Evolutionary conservation across 2,113 vertebrate species (phyloP).

Genomic region (Albula glossodonta): DNA sequence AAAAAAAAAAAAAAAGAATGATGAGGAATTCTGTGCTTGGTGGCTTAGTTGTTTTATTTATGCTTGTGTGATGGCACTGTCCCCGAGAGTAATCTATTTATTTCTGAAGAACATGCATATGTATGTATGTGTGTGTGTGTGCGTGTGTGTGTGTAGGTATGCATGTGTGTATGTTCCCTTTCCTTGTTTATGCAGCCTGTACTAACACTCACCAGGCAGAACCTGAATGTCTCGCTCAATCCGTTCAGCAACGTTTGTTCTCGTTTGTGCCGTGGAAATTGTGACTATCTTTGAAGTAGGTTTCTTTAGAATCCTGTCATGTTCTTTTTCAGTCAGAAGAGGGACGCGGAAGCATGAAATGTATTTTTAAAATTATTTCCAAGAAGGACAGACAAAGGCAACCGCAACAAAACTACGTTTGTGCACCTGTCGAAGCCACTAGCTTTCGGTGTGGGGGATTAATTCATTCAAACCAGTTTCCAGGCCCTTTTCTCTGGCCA

Average conservation of each 20-base stretch:
- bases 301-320: constrained; percentile 24
- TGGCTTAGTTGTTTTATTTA: constrained; percentile 29
- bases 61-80: constrained; percentile 46
- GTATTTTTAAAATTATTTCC: background rate
- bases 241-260: constrained; percentile 61
- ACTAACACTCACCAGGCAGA: constrained; percentile 63
- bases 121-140: constrained; percentile 38
- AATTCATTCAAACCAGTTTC: background rate
- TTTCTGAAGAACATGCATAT: background rate
- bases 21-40: constrained; percentile 31
- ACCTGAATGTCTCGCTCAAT: constrained; percentile 65
- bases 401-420: background rate
- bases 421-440: background rate
- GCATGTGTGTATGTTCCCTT: background rate
- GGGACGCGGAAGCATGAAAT: background rate
- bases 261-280: constrained; percentile 29
- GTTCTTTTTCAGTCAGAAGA: background rate
- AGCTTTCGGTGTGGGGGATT: background rate
- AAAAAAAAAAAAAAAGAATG: constrained; percentile 37
- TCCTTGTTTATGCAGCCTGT: constrained; percentile 42
- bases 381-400: background rate
- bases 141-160: constrained; percentile 40
- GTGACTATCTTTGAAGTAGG: constrained; percentile 41
- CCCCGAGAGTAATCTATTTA: constrained; percentile 32
- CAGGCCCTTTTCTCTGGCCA: background rate